A percentile compares a stretch with the other conserved stretches of the same genome.
Conservation (phyloP, 2,888 invertebrate species). For the Yponomeuta malinellus region DNA sequence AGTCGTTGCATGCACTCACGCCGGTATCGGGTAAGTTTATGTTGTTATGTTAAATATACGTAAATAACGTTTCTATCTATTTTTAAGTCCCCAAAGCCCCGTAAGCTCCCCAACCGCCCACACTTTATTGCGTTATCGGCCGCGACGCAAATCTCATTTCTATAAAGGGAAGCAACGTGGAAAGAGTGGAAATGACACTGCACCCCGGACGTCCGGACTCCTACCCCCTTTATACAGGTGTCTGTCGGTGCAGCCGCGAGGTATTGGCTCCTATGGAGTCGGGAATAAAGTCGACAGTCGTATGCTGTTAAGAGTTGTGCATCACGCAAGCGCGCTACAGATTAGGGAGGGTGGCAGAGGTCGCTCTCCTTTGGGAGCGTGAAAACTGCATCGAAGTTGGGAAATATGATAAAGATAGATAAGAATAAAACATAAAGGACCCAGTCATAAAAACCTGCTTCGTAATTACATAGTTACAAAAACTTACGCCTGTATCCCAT, state of each 20-base stretch:
- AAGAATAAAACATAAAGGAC: not conserved
- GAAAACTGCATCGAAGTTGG: not conserved
- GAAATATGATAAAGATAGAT: not conserved
- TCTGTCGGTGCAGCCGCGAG: slow-evolving; percentile 31
- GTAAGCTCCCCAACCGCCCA: not conserved
- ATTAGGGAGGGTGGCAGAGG: slow-evolving; percentile 27
- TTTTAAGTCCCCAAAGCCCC: not conserved
- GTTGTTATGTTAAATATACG: too few relatives aligned
- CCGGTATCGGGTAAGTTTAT: too few relatives aligned
- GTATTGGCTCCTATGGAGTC: slow-evolving; percentile 28
- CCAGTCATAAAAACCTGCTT: too few relatives aligned
- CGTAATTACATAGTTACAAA: too few relatives aligned
- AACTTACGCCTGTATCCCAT: too few relatives aligned
- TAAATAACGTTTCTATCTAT: not conserved
- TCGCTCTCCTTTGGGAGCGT: not conserved
- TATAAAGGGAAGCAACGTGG: slow-evolving; percentile 66
- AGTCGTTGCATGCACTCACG: too few relatives aligned
- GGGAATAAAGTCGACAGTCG: slow-evolving; percentile 28
- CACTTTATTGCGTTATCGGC: slow-evolving; percentile 23
- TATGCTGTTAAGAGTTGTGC: slow-evolving; percentile 20
- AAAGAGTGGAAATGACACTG: slow-evolving; percentile 72
- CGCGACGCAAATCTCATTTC: slow-evolving; percentile 58
- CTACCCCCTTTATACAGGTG: slow-evolving; percentile 56
- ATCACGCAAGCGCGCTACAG: slow-evolving; percentile 34
- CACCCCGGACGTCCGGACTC: slow-evolving; percentile 62